phyloP scores from a whole-genome alignment of 1,140 invertebrate species.

The Odontomachus brunneus region DNA sequence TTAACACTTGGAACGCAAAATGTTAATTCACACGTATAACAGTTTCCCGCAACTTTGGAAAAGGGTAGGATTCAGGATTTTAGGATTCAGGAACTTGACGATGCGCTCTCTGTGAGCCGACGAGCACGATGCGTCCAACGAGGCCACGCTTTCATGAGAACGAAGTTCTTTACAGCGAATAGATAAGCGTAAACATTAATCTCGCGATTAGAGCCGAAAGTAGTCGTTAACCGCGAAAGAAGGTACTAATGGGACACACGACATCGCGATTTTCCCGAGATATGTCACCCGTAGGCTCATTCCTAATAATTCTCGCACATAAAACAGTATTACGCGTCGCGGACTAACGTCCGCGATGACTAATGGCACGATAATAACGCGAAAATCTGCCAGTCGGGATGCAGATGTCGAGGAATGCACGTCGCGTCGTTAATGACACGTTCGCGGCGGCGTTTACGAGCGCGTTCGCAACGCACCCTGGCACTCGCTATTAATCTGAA shows the following conservation, averaged over 20 bases:
- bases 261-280: not conserved
- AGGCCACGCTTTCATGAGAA: not conserved
- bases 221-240: not conserved
- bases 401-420: not conserved
- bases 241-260: not conserved
- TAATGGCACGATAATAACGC: conserved; percentile 25
- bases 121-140: not conserved
- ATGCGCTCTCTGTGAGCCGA: not conserved
- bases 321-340: too few relatives aligned
- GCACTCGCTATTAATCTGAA: not conserved
- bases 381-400: not conserved
- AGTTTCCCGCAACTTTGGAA: not conserved
- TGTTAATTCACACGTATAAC: too few relatives aligned
- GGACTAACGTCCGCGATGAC: not conserved
- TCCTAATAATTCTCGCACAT: not conserved
- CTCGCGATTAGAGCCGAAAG: not conserved
- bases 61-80: too few relatives aligned
- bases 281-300: not conserved
- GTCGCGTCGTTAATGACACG: not conserved
- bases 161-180: not conserved
- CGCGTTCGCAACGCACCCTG: not conserved
- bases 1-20: not conserved
- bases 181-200: not conserved
- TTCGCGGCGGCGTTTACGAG: not conserved
- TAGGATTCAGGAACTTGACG: not conserved